These are phyloP conservation scores for Amblyopsis hoosieri DNA, from an alignment of 2,797 vertebrate species.

Conservation along the genomic window DNA sequence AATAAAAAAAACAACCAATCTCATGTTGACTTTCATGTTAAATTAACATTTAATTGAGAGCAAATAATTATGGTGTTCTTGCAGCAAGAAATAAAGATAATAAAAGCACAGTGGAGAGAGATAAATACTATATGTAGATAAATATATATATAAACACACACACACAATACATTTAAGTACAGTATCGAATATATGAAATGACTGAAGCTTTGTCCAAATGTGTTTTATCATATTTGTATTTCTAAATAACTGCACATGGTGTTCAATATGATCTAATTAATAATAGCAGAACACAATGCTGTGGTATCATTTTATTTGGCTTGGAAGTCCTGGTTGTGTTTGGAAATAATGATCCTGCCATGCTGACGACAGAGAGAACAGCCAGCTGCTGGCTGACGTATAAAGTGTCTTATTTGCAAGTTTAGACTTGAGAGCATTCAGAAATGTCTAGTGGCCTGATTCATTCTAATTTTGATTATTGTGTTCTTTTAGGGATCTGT, in stretches of 20 bases:
- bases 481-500: constrained; percentile 66
- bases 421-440: background rate
- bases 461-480: constrained; percentile 31
- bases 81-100: too few species aligned
- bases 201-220: too few species aligned
- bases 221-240: constrained; percentile 31
- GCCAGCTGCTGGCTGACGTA: constrained; percentile 29
- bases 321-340: constrained; percentile 47
- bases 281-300: constrained; percentile 50
- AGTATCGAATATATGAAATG: too few species aligned
- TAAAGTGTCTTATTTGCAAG: background rate
- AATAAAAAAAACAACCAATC: background rate
- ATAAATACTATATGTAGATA: too few species aligned
- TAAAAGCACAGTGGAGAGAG: too few species aligned
- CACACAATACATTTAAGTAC: too few species aligned
- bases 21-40: too few species aligned
- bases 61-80: too few species aligned
- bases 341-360: constrained; percentile 55
- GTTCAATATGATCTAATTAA: constrained; percentile 57
- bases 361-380: constrained; percentile 47
- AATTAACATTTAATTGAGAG: too few species aligned
- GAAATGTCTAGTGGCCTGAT: background rate
- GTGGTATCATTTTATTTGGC: constrained; percentile 41
- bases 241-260: constrained; percentile 57
- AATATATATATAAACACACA: too few species aligned